phyloP scores from a whole-genome alignment of 2,113 vertebrate genomes.

The Myotis yumanensis region DNA sequence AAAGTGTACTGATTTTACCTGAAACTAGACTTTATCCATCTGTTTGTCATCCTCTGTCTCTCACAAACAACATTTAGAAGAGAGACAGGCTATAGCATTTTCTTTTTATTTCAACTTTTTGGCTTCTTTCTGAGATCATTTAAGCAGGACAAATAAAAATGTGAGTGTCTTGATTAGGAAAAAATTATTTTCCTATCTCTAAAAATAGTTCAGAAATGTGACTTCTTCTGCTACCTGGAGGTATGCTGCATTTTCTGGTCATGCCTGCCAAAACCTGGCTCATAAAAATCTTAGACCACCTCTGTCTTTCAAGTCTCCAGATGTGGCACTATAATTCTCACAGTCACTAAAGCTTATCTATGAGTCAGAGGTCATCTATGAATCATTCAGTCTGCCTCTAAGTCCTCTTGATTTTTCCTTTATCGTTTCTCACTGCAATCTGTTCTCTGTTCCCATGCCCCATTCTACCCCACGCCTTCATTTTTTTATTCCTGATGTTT shows the following conservation, averaged over 20 bases:
- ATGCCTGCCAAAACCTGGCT: not conserved
- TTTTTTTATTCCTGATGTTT: not conserved
- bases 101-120: not conserved
- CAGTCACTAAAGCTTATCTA: not conserved
- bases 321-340: not conserved
- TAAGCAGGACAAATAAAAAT: not conserved
- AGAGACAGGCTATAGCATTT: not conserved
- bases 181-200: not conserved
- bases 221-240: not conserved
- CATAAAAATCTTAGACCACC: not conserved
- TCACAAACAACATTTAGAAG: not conserved
- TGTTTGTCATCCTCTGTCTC: not conserved
- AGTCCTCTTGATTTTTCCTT: not conserved
- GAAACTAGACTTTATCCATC: not conserved
- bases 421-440: not conserved
- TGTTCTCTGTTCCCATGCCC: not conserved
- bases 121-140: not conserved
- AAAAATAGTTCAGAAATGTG: not conserved
- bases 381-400: not conserved
- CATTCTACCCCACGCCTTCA: not conserved
- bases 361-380: not conserved
- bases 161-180: not conserved
- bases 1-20: not conserved
- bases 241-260: not conserved
- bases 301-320: not conserved